Conservation (phyloP, 2,113 vertebrate species). For the Gnathonemus longibarbis region DNA sequence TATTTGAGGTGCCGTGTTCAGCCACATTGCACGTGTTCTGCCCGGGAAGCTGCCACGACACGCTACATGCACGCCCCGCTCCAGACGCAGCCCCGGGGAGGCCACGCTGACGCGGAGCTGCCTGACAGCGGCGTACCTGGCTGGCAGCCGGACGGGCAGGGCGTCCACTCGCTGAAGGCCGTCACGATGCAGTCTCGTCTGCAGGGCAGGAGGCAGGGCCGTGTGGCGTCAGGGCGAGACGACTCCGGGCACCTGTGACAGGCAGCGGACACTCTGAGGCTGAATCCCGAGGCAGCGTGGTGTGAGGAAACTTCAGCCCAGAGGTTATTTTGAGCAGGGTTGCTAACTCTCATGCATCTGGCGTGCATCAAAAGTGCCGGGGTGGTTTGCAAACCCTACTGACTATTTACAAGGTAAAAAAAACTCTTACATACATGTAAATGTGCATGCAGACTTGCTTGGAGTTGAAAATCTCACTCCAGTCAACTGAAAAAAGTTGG, state of each 20-base stretch:
- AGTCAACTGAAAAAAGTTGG: background rate
- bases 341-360: background rate
- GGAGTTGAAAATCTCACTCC: background rate
- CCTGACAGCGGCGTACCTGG: slow-evolving; percentile 48
- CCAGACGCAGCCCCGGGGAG: background rate
- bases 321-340: background rate
- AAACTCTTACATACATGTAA: background rate
- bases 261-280: background rate
- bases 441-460: background rate
- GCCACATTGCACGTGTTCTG: background rate
- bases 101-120: background rate
- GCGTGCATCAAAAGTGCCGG: background rate
- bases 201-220: slow-evolving; percentile 64
- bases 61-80: background rate
- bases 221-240: slow-evolving; percentile 51
- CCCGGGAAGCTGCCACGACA: background rate
- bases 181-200: slow-evolving; percentile 70
- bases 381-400: background rate
- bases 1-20: background rate
- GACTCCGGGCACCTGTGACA: slow-evolving; percentile 69
- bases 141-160: slow-evolving; percentile 62
- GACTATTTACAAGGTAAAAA: background rate
- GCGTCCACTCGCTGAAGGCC: slow-evolving; percentile 74
- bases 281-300: background rate
- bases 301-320: background rate